These are phyloP conservation scores for Drosophila virilis DNA, from an alignment of 1,140 invertebrate species.

Conservation along the genomic window DNA sequence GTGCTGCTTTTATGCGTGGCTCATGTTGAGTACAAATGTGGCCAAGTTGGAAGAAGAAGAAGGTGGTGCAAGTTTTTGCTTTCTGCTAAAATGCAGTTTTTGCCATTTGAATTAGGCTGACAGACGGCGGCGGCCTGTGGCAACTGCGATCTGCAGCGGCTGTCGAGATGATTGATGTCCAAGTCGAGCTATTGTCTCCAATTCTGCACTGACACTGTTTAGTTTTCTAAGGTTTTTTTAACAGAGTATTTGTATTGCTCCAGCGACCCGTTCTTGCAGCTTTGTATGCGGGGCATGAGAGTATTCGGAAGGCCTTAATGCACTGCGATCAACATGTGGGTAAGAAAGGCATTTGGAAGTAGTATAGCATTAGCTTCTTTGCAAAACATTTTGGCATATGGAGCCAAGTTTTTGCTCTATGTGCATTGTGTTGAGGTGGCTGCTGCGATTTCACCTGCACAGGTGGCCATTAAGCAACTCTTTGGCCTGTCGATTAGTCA, in stretches of 20 bases:
- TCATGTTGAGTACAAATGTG: not conserved
- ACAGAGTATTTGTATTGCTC: not conserved
- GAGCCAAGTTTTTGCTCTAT: not conserved
- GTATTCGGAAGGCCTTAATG: not conserved
- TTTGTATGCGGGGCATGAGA: not conserved
- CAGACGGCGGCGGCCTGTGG: constrained; percentile 7
- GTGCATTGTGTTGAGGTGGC: no score
- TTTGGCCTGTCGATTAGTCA: not conserved
- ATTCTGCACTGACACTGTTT: not conserved
- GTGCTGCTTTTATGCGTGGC: not conserved
- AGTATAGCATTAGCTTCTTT: constrained; percentile 2
- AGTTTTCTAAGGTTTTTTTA: not conserved
- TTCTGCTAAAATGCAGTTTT: constrained; percentile 10
- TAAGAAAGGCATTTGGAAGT: not conserved
- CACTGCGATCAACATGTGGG: not conserved
- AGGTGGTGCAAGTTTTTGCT: not conserved
- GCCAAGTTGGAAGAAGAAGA: not conserved
- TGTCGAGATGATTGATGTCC: constrained; percentile 34
- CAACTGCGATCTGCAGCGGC: constrained; percentile 15
- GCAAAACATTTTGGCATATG: constrained; percentile 4
- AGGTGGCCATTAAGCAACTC: constrained; percentile 23
- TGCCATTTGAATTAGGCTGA: not conserved
- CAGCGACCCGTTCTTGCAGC: constrained; percentile 19
- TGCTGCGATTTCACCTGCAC: constrained; percentile 24
- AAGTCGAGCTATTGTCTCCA: constrained; percentile 22